These are phyloP conservation scores for Petrosia ficiformis DNA, from an alignment of 37 sponge, comb jelly and placozoan species.

Conservation along the genomic window DNA sequence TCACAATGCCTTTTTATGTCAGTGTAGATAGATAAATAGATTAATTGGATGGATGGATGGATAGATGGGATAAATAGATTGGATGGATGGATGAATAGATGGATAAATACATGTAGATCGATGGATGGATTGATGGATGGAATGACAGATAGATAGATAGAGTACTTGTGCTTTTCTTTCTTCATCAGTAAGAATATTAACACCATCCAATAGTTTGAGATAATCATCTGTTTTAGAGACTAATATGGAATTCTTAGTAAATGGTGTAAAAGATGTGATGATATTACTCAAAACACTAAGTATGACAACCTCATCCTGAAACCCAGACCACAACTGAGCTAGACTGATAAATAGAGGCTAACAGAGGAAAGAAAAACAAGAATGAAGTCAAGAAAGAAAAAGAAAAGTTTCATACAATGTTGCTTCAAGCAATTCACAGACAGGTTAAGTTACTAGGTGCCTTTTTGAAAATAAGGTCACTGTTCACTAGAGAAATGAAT, in stretches of 20 bases:
- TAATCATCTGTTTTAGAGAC: conserved; percentile 22
- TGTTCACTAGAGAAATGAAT: too few species aligned
- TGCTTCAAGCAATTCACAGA: neutral
- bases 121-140: too few species aligned
- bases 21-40: too few species aligned
- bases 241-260: conserved; percentile 59
- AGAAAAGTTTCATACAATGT: neutral
- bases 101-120: too few species aligned
- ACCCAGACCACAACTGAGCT: conserved; percentile 81
- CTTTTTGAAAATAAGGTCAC: too few species aligned
- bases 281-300: conserved; percentile 94
- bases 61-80: too few species aligned
- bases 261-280: conserved; percentile 72
- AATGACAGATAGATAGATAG: neutral
- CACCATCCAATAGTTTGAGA: conserved; percentile 7
- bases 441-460: too few species aligned
- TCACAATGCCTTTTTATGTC: too few species aligned
- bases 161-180: conserved; percentile 51
- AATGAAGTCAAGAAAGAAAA: neutral
- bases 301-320: conserved; percentile 95
- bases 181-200: conserved; percentile 59
- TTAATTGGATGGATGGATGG: too few species aligned
- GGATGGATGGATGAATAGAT: too few species aligned
- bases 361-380: neutral
- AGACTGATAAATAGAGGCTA: conserved; percentile 89